Percentiles rank a stretch among this genome's conserved stretches.
Conservation (phyloP, 2,797 vertebrate genomes). For the Vireo griseus region DNA sequence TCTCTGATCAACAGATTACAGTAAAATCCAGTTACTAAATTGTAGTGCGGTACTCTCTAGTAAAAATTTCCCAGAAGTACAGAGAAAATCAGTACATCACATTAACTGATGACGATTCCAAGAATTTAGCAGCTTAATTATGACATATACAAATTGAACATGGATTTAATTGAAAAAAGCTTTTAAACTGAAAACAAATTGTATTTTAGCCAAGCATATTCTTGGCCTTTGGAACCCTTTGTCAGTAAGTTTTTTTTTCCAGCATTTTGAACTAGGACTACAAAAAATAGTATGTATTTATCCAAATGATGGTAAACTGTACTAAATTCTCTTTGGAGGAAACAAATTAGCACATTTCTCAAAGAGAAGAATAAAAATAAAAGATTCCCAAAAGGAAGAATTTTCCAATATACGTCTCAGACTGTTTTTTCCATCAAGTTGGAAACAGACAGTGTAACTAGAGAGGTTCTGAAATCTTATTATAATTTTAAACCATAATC, state of each 20-base stretch:
- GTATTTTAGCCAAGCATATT: not conserved
- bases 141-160: not conserved
- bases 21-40: not conserved
- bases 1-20: not conserved
- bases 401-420: not conserved
- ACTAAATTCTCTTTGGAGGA: not conserved
- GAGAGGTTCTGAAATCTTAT: not conserved
- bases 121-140: not conserved
- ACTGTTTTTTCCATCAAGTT: not conserved
- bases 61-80: not conserved
- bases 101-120: not conserved
- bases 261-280: not conserved
- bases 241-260: not conserved
- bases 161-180: not conserved
- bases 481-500: not conserved
- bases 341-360: not conserved
- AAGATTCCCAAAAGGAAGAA: fast-evolving
- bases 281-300: not conserved
- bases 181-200: not conserved
- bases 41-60: not conserved
- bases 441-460: not conserved
- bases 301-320: not conserved
- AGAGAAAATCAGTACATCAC: not conserved
- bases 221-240: not conserved
- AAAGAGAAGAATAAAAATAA: not conserved